A percentile compares a stretch with the other conserved stretches of the same genome.
These are phyloP conservation scores for Plagodis pulveraria DNA, from an alignment of 2,888 invertebrate genomes.

Conservation along the genomic window DNA sequence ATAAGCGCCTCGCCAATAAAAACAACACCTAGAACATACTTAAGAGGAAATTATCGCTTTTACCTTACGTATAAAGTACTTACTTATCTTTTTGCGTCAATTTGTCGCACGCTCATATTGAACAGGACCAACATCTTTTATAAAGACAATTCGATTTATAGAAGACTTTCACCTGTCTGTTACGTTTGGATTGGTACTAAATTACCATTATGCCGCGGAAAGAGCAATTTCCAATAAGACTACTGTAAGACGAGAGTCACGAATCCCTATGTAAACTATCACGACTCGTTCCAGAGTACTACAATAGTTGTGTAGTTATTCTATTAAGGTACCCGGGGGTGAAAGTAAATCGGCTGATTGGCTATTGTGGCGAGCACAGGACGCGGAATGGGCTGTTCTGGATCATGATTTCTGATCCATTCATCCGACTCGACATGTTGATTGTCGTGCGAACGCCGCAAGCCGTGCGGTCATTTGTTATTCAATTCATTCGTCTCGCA, in stretches of 20 bases:
- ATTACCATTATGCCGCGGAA: slow-evolving; percentile 69
- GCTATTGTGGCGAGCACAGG: slow-evolving; percentile 66
- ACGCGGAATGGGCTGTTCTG: slow-evolving; percentile 62
- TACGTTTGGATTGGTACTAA: slow-evolving; percentile 66
- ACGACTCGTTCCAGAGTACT: slow-evolving; percentile 73
- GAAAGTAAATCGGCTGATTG: slow-evolving; percentile 78
- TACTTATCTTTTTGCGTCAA: slow-evolving; percentile 28
- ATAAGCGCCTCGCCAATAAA: slow-evolving; percentile 30
- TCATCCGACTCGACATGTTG: slow-evolving; percentile 68
- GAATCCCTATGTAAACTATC: slow-evolving; percentile 77
- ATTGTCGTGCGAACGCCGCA: slow-evolving; percentile 74
- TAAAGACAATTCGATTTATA: slow-evolving; percentile 54
- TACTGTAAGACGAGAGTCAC: slow-evolving; percentile 77
- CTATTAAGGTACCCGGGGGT: slow-evolving; percentile 74
- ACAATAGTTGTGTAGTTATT: slow-evolving; percentile 76
- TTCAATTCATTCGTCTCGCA: slow-evolving; percentile 61
- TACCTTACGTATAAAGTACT: slow-evolving; percentile 18
- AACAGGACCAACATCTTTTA: slow-evolving; percentile 43
- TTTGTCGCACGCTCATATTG: slow-evolving; percentile 39
- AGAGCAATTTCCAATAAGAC: slow-evolving; percentile 74
- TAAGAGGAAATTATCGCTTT: slow-evolving; percentile 31
- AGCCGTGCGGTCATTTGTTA: slow-evolving; percentile 64
- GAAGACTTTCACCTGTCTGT: slow-evolving; percentile 73
- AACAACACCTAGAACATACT: slow-evolving; percentile 27
- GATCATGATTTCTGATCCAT: slow-evolving; percentile 71